Percentiles rank a stretch among this genome's conserved stretches.
These are phyloP conservation scores for Phycodurus eques DNA, from an alignment of 2,113 vertebrate species.

Conservation along the genomic window DNA sequence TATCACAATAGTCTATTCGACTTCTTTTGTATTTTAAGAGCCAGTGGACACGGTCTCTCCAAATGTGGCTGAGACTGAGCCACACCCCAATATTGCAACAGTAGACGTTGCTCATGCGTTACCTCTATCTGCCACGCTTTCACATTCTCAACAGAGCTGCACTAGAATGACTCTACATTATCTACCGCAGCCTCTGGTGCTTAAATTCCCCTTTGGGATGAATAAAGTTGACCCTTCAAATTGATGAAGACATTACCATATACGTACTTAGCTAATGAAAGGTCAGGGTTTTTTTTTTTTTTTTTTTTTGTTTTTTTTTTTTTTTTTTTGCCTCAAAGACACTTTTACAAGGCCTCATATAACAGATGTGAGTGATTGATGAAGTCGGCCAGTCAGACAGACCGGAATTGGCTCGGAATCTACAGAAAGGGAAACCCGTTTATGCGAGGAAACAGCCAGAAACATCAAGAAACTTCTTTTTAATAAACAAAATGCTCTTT, in stretches of 20 bases:
- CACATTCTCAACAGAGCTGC: neutral
- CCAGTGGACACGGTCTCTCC: neutral
- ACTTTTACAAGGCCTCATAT: neutral
- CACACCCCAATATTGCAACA: constrained; percentile 4
- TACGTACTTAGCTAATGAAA: constrained; percentile 1
- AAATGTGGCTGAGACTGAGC: neutral
- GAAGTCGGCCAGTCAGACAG: neutral
- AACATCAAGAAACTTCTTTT: neutral
- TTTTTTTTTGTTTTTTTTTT: neutral
- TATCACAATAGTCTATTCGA: neutral
- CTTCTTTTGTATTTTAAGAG: neutral
- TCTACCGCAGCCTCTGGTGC: neutral
- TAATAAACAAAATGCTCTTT: neutral
- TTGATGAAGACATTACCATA: neutral
- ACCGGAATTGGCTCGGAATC: neutral
- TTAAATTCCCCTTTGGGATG: neutral
- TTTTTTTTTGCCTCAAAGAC: neutral
- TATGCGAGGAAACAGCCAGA: neutral
- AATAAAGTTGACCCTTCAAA: neutral
- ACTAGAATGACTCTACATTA: neutral
- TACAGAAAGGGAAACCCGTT: neutral
- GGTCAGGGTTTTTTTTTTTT: neutral
- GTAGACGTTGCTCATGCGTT: neutral
- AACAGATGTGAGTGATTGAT: neutral
- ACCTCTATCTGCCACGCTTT: neutral